Evolutionary conservation across 1,140 invertebrate species (phyloP).

Genomic region (Cydia splendana): DNA sequence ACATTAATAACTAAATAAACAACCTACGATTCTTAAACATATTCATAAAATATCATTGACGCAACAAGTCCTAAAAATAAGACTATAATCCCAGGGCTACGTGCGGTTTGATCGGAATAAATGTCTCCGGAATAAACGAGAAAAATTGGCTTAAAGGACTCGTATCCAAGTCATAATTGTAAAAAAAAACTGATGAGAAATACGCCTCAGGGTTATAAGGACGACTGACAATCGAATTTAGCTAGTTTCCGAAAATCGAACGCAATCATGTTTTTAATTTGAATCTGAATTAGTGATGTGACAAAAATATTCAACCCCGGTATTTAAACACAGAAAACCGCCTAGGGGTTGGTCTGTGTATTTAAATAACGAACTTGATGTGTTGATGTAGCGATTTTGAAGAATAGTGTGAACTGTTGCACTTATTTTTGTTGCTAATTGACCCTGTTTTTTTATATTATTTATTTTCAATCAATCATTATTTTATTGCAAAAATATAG

Average conservation of each 20-base stretch:
- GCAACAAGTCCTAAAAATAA: constrained; percentile 5
- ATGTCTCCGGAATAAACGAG: background rate
- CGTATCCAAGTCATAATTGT: too few species aligned
- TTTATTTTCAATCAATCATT: too few species aligned
- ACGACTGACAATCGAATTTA: background rate
- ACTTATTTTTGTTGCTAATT: too few species aligned
- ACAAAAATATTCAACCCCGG: background rate
- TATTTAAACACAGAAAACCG: too few species aligned
- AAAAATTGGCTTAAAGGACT: too few species aligned
- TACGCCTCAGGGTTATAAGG: background rate
- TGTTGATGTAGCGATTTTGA: background rate
- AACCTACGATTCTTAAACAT: too few species aligned
- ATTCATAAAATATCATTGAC: background rate
- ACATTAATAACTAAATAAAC: background rate
- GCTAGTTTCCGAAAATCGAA: background rate
- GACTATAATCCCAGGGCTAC: background rate
- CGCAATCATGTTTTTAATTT: background rate
- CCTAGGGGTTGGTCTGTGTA: too few species aligned
- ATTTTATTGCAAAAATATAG: too few species aligned
- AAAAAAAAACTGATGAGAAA: background rate
- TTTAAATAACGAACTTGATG: background rate
- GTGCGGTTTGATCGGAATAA: background rate
- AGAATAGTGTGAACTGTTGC: too few species aligned
- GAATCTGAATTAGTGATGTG: background rate
- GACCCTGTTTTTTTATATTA: too few species aligned